phyloP scores from a whole-genome alignment of 92 coral and sea anemone genomes.

The Epizoanthus ramosus region DNA sequence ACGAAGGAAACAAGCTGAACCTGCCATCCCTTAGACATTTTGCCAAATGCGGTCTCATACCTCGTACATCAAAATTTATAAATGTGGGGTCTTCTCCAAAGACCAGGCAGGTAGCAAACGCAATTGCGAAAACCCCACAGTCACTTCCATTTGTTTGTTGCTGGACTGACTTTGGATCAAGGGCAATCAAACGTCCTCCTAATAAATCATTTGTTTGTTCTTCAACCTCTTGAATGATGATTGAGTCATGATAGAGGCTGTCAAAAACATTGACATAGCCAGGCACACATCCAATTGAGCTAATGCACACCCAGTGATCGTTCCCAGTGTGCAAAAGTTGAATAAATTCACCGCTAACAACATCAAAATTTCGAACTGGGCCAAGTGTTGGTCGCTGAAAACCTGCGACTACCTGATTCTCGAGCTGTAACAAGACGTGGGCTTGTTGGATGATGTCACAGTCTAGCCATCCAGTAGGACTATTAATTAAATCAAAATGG shows the following conservation, averaged over 20 bases:
- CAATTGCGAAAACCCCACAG: too few species aligned
- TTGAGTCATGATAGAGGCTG: slow-evolving; percentile 4
- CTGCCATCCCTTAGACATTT: slow-evolving; percentile 46
- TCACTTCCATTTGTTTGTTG: too few species aligned
- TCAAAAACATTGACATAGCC: background rate
- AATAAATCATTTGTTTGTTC: slow-evolving; percentile 58
- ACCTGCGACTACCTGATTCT: slow-evolving; percentile 50
- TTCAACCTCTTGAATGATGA: slow-evolving; percentile 58
- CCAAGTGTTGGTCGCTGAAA: slow-evolving; percentile 62
- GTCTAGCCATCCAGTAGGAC: slow-evolving; percentile 49
- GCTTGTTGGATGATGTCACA: slow-evolving; percentile 27
- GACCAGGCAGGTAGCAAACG: slow-evolving; percentile 52
- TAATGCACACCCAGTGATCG: slow-evolving; percentile 55
- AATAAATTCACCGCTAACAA: slow-evolving; percentile 56
- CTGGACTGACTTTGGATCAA: slow-evolving; percentile 34
- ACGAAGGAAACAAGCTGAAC: slow-evolving; percentile 36
- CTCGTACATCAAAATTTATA: slow-evolving; percentile 49
- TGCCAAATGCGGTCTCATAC: slow-evolving; percentile 47
- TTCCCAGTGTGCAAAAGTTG: slow-evolving; percentile 65
- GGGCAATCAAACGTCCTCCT: slow-evolving; percentile 43
- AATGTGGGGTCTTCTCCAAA: slow-evolving; percentile 45
- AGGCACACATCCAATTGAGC: slow-evolving; percentile 57
- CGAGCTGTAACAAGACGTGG: slow-evolving; percentile 22
- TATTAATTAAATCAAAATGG: slow-evolving; percentile 40
- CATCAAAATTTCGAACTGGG: slow-evolving; percentile 45